A percentile compares a stretch with the other conserved stretches of the same genome.
Evolutionary conservation across 2,113 vertebrate species (phyloP).

Genomic region (Bostrychus sinensis): DNA sequence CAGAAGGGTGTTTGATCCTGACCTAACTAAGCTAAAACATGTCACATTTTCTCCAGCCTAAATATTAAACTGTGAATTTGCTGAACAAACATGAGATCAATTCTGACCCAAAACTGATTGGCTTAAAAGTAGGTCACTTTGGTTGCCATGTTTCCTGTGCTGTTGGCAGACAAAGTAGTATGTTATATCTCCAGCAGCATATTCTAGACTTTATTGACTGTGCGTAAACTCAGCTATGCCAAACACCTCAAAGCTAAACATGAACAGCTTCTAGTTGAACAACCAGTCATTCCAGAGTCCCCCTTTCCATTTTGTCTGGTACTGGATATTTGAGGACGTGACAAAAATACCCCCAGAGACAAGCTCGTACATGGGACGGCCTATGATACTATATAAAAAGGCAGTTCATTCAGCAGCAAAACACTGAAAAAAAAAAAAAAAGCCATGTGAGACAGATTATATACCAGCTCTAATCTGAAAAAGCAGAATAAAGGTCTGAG

Average conservation of each 20-base stretch:
- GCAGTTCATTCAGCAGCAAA: constrained; percentile 26
- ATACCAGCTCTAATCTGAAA: constrained; percentile 9
- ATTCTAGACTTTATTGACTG: constrained; percentile 19
- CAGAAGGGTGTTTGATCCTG: not conserved
- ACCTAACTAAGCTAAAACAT: not conserved
- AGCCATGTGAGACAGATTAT: not conserved
- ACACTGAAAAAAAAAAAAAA: constrained; percentile 3
- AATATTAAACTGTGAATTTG: not conserved
- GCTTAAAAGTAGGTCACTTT: constrained; percentile 44
- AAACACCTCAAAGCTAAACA: constrained; percentile 12
- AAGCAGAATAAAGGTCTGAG: constrained; percentile 5
- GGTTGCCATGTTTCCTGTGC: constrained; percentile 19
- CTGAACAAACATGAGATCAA: constrained; percentile 1
- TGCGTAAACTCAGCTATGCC: not conserved
- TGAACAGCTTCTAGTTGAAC: constrained; percentile 27
- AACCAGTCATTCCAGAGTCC: constrained; percentile 27
- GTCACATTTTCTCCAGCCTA: not conserved
- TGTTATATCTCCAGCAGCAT: constrained; percentile 1
- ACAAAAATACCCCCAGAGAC: constrained; percentile 72
- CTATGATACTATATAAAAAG: constrained; percentile 10
- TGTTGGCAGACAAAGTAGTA: not conserved
- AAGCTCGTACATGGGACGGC: constrained; percentile 39
- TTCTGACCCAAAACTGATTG: not conserved
- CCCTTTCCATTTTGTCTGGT: constrained; percentile 21
- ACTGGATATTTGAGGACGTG: constrained; percentile 60